Evolutionary conservation across 2,888 invertebrate genomes (phyloP), one percentile per base, ranked within the genome.

Genomic region (Alsophila aescularia): DNA sequence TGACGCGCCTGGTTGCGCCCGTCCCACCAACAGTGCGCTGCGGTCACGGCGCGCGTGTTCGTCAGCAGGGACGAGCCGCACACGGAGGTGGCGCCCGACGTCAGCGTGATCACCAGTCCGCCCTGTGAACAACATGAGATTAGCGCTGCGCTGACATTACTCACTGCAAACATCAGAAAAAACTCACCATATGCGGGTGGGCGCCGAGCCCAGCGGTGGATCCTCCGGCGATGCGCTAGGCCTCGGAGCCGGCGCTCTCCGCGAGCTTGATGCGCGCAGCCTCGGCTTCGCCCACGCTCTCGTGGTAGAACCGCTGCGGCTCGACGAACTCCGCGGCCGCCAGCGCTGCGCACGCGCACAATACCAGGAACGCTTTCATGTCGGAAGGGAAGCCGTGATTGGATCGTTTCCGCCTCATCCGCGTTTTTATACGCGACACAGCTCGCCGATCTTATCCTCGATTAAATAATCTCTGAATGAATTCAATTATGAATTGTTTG

Each of bases 11-110:
- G n/a, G n/a, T n/a, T n/a, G n/a, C n/a, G n/a, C n/a, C n/a, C n/a
- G n/a, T n/a, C n/a, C n/a, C n/a, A n/a, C n/a, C n/a, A n/a, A n/a
- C n/a, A n/a, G n/a, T n/a, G n/a, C n/a, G n/a, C n/a, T n/a, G n/a
- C n/a, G n/a, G n/a, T n/a, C n/a, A n/a, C n/a, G n/a, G n/a, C n/a
- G n/a, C n/a, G n/a, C n/a, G 65, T 70, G 64, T 68, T 70, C 42
- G 49, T 60, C 60, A 76, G 52, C 70, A 73, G 64, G n/a, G 76
- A 69, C 9, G 75, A 66, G 60, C 71, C 72, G 60, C 77, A 72
- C 34, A 75, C 72, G 0, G 75, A 71, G 2, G 68, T 71, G n/a
- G 41, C 58, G 14, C 74, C 75, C 2, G 57, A 42, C 32, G 66
- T 65, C 68, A 77, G 59, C 10, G 66, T 70, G 58, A 77, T 72